Percentiles rank a stretch among this genome's conserved stretches.
phyloP scores from a whole-genome alignment of 2,113 vertebrate genomes.

The Coregonus clupeaformis region DNA sequence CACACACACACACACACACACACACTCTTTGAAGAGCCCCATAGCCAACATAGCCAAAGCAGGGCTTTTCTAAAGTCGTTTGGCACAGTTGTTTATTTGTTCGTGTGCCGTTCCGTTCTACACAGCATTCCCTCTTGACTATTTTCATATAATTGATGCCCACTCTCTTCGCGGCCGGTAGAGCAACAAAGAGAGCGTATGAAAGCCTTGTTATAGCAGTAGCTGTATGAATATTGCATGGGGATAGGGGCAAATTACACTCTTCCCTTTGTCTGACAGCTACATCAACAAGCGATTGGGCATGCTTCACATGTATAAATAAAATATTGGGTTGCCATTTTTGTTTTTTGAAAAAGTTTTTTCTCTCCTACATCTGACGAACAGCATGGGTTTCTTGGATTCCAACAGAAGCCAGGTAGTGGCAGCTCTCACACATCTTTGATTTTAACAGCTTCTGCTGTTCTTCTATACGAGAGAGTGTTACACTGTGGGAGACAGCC shows the following conservation, averaged over 20 bases:
- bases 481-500: slow-evolving; percentile 28
- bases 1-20: neutral
- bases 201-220: slow-evolving; percentile 44
- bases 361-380: slow-evolving; percentile 44
- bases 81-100: slow-evolving; percentile 16
- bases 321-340: slow-evolving; percentile 56
- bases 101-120: neutral
- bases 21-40: slow-evolving; percentile 9
- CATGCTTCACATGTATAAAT: slow-evolving; percentile 57
- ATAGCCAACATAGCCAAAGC: neutral
- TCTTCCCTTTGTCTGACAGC: slow-evolving; percentile 54
- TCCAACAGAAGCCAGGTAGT: slow-evolving; percentile 30
- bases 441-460: slow-evolving; percentile 41
- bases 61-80: neutral
- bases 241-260: slow-evolving; percentile 52
- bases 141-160: slow-evolving; percentile 37
- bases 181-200: slow-evolving; percentile 35
- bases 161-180: slow-evolving; percentile 12
- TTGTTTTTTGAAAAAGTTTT: slow-evolving; percentile 24
- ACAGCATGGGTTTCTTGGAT: slow-evolving; percentile 33
- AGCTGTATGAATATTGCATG: slow-evolving; percentile 64
- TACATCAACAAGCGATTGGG: slow-evolving; percentile 54
- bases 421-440: slow-evolving; percentile 54
- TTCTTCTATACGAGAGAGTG: slow-evolving; percentile 14
- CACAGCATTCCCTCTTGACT: neutral